Base-by-base conservation (phyloP, 2,113 vertebrate genomes). In the Fukomys damarensis region DNA sequence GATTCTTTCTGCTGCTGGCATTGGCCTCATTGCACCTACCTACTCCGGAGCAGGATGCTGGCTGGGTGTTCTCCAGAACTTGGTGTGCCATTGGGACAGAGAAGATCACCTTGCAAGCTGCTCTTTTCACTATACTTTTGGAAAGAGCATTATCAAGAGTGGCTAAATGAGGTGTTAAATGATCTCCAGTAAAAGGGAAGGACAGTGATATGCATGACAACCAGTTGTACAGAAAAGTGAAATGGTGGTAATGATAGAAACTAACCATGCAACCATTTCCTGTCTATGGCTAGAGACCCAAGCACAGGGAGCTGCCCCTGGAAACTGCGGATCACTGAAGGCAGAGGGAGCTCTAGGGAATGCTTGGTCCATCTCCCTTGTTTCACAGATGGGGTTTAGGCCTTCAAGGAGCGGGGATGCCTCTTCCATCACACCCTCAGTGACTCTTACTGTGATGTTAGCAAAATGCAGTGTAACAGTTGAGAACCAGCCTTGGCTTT, bases 161-260 rank as follows among this genome's bases (percentile, higher is more conserved):
- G 83, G 97, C 95, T 98, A 98, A 98, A 97, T 98, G 94, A 95
- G 93, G 92, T 98, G 89, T 98, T 97, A 98, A 98, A 98, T 98
- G 97, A 94, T 98, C 97, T 97, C 82, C 65, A 97, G 95, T 84
- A 96, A 97, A 94, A 94, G 54, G 43, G 95, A 93, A 97, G 41
- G 97, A 68, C 96, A 97, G 94, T 91, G 85, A 93, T 94, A 86
- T 97, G 94, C 96, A 92, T 90, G 87, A 93, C 95, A 97, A 93
- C 86, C 97, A 96, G 93, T 98, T 96, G 93, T 79, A 70, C 16
- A 7, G 61, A 11, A 79, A 83, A 88, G 91, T 92, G 46, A 72
- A 87, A 66, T 49, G 17, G 41, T 5, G 24, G 10, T 28, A 28
- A 63, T 22, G 38, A 11, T 14, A 13, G 13, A 1, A 12, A 1